A percentile compares a stretch with the other conserved stretches of the same genome.
These are phyloP conservation scores for Trissoscelio sp. DNA, from an alignment of 2,888 invertebrate genomes.

Conservation along the genomic window DNA sequence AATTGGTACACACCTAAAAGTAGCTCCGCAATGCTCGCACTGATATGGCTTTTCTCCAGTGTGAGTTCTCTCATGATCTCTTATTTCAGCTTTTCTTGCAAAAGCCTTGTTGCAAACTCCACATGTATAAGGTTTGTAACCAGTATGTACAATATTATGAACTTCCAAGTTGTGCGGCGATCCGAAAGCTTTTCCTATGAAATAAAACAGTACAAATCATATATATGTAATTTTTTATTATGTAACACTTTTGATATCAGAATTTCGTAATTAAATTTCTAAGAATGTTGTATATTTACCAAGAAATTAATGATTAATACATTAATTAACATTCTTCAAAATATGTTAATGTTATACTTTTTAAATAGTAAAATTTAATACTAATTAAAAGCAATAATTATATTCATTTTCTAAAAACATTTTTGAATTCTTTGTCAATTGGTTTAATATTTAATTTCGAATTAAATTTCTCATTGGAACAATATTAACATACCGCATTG, in stretches of 20 bases:
- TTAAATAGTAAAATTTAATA: too few relatives aligned
- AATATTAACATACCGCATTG: conserved; percentile 86
- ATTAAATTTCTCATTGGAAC: too few relatives aligned
- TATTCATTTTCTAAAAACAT: too few relatives aligned
- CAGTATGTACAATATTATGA: conserved; percentile 91
- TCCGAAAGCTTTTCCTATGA: conserved; percentile 57
- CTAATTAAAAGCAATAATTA: too few relatives aligned
- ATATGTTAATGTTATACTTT: too few relatives aligned
- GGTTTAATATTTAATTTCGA: neutral
- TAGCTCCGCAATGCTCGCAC: conserved; percentile 91
- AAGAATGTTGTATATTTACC: too few relatives aligned
- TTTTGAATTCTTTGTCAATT: neutral
- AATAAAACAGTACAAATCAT: neutral
- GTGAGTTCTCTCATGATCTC: conserved; percentile 92
- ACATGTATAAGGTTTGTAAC: conserved; percentile 89
- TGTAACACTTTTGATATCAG: too few relatives aligned
- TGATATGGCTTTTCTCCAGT: conserved; percentile 92
- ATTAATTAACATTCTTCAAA: too few relatives aligned
- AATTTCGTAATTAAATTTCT: too few relatives aligned
- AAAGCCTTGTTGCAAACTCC: conserved; percentile 89
- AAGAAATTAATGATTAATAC: too few relatives aligned
- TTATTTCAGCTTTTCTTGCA: conserved; percentile 90
- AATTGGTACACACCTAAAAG: conserved; percentile 51
- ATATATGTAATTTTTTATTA: neutral
- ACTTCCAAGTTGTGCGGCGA: conserved; percentile 89